A percentile compares a stretch with the other conserved stretches of the same genome.
These are phyloP conservation scores for Cyprinodon tularosa DNA, from an alignment of 2,113 vertebrate genomes.

Conservation along the genomic window DNA sequence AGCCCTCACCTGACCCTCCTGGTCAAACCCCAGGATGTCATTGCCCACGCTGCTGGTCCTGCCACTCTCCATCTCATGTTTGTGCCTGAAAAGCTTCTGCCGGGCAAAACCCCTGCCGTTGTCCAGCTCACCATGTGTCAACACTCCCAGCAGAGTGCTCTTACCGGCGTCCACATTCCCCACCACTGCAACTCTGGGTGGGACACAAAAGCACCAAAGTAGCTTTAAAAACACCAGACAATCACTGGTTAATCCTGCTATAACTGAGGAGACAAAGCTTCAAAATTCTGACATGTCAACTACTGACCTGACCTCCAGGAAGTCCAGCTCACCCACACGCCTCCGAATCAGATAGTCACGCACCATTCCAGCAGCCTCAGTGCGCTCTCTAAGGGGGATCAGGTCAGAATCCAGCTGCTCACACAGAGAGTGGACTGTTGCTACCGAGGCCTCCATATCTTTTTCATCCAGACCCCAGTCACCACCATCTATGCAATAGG, in stretches of 20 bases:
- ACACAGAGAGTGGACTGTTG: constrained; percentile 92
- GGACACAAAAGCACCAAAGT: neutral
- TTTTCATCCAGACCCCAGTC: constrained; percentile 93
- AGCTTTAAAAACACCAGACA: neutral
- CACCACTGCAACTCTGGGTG: constrained; percentile 92
- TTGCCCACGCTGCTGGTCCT: constrained; percentile 98
- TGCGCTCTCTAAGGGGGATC: constrained; percentile 90
- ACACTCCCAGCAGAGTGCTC: constrained; percentile 92
- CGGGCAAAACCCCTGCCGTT: constrained; percentile 96
- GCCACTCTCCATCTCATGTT: constrained; percentile 97
- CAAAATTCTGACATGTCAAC: neutral
- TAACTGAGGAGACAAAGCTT: neutral
- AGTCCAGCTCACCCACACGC: constrained; percentile 95
- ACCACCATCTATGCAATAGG: constrained; percentile 84
- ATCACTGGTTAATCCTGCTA: neutral
- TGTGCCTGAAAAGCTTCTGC: constrained; percentile 98
- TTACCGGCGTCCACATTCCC: constrained; percentile 98
- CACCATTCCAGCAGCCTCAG: constrained; percentile 89
- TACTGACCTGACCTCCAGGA: constrained; percentile 97
- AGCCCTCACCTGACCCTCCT: constrained; percentile 85
- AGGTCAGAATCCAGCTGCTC: constrained; percentile 94
- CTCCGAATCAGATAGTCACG: constrained; percentile 94
- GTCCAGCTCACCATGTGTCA: constrained; percentile 96
- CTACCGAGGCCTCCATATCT: constrained; percentile 96
- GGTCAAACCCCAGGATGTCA: constrained; percentile 97